phyloP scores from a whole-genome alignment of 2,797 vertebrate genomes.

The Nannoperca australis region DNA sequence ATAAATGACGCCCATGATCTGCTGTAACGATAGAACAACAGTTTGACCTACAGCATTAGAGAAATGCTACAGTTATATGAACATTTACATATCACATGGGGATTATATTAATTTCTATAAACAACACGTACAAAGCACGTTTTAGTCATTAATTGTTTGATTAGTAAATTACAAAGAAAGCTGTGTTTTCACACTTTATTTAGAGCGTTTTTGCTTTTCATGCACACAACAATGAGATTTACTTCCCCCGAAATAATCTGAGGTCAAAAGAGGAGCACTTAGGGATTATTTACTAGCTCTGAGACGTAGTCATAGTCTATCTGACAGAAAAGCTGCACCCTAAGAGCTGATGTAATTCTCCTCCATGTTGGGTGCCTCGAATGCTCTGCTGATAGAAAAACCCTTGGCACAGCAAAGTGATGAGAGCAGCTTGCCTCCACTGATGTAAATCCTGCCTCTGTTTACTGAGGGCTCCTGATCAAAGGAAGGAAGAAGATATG shows the following conservation, averaged over 20 bases:
- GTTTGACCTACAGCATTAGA: slow-evolving; percentile 36
- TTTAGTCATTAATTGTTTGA: slow-evolving; percentile 52
- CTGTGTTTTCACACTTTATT: slow-evolving; percentile 66
- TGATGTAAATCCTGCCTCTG: slow-evolving; percentile 75
- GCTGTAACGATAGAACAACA: slow-evolving; percentile 12
- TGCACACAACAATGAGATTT: slow-evolving; percentile 49
- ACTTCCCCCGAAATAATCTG: slow-evolving; percentile 59
- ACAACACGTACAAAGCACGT: slow-evolving; percentile 25
- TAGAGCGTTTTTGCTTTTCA: slow-evolving; percentile 41
- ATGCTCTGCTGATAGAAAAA: slow-evolving; percentile 62
- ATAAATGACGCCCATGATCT: slow-evolving; percentile 31
- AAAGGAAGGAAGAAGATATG: slow-evolving; percentile 58
- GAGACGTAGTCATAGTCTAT: slow-evolving; percentile 56
- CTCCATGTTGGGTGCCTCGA: slow-evolving; percentile 66
- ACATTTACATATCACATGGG: slow-evolving; percentile 15
- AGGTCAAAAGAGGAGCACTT: slow-evolving; percentile 74
- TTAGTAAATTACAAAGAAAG: slow-evolving; percentile 47
- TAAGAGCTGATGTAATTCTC: slow-evolving; percentile 75
- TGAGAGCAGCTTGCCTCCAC: slow-evolving; percentile 73
- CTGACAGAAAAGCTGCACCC: slow-evolving; percentile 70
- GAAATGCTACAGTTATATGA: slow-evolving; percentile 21
- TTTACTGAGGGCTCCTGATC: slow-evolving; percentile 71
- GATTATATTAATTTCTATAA: slow-evolving; percentile 28
- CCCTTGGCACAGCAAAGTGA: slow-evolving; percentile 67
- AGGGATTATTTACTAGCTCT: slow-evolving; percentile 72